Evolutionary conservation across 1,140 invertebrate species (phyloP).

Genomic region (Micrasema longulum): DNA sequence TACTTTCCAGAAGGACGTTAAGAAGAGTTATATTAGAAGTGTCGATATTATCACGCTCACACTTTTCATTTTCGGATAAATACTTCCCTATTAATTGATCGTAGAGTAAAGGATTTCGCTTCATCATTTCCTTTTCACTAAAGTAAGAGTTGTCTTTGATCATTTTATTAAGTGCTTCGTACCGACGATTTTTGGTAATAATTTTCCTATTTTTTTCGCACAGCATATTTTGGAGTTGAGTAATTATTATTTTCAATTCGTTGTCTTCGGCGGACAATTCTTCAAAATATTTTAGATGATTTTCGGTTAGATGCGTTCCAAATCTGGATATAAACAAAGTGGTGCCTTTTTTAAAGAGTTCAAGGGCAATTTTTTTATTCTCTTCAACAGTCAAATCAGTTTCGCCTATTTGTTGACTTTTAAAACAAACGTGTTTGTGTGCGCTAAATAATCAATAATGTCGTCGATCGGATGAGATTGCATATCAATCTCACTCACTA

Average conservation of each 20-base stretch:
- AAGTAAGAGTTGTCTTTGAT: conserved; percentile 85
- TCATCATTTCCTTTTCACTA: conserved; percentile 92
- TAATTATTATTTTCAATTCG: conserved; percentile 72
- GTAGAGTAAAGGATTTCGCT: conserved; percentile 88
- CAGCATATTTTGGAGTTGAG: conserved; percentile 70
- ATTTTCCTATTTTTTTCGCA: conserved; percentile 67
- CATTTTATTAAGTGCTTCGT: conserved; percentile 82
- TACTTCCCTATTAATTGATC: conserved; percentile 90
- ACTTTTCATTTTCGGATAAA: conserved; percentile 81
- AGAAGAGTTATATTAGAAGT: conserved; percentile 75
- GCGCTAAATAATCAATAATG: conserved; percentile 65
- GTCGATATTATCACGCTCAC: conserved; percentile 71
- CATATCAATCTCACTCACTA: conserved; percentile 49
- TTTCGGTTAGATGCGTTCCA: conserved; percentile 75
- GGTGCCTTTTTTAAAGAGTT: conserved; percentile 75
- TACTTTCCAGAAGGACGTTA: conserved; percentile 75
- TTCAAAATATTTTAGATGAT: conserved; percentile 79
- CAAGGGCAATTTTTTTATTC: conserved; percentile 76
- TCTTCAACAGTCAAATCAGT: conserved; percentile 76
- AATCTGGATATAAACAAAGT: conserved; percentile 81
- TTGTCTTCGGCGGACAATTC: conserved; percentile 63
- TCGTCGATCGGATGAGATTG: conserved; percentile 62
- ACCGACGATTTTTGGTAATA: conserved; percentile 84
- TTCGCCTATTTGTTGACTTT: conserved; percentile 83
- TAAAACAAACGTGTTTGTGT: conserved; percentile 71